Base-by-base conservation (phyloP, 2,888 invertebrate species). In the Pherbina coryleti region DNA sequence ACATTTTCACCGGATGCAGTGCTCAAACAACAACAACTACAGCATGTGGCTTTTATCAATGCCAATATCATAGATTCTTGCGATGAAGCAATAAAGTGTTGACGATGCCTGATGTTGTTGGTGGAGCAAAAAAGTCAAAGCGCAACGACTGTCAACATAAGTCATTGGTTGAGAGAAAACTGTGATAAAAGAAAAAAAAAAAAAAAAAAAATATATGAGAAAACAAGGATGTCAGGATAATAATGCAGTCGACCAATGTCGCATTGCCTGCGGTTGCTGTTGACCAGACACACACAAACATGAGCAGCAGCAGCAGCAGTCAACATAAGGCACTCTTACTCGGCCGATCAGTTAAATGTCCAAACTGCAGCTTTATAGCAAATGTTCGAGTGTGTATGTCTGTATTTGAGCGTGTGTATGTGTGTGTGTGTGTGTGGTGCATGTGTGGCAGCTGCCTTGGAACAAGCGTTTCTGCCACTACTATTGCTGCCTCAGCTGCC, bases 71-170 rank as follows among this genome's bases (percentile, higher is more conserved):
- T n/a, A 34, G 14, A 5, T 11, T 3, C n/a, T 31, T 28, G 28
- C 22, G 49, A 44, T n/a, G 28, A 51, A 19, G 67, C 8, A 37
- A 51, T 7, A 25, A 49, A 25, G 60, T 25, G 60, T 31, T n/a
- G 64, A 64, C 17, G 64, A 34, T 31, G 44, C 44, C 3, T 28
- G 28, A 28, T 28, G 14, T 25, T 22, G 28, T 5, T 60, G 25
- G 7, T 51, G 70, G 60, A 37, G 37, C 62, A 66, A 64, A 76
- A 71, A 83, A 85, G 85, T 83, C 83, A 86, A 85, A 84, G 82
- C 83, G 82, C 83, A 83, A 80, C 80, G 83, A 81, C 84, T 82
- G 82, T 83, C 81, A 79, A 80, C 82, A 83, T 82, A 83, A 82
- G 81, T 84, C 81, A 84, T 83, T 80, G 78, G 67, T 79, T 79